A percentile compares a stretch with the other conserved stretches of the same genome.
These are phyloP conservation scores for Philopotamus ludificatus DNA, from an alignment of 1,140 invertebrate species.

Conservation along the genomic window DNA sequence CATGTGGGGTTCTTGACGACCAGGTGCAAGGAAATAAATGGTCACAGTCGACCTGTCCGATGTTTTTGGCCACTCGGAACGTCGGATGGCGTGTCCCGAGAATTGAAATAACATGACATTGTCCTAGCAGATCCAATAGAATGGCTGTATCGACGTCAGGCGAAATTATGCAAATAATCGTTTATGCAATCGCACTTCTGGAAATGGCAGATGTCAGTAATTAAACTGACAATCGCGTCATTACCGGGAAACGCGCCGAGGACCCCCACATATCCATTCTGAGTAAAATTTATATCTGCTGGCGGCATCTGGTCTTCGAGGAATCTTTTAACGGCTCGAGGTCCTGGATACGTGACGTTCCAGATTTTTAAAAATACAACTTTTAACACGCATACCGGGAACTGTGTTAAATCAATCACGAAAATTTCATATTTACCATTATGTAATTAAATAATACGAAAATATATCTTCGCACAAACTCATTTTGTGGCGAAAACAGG, in stretches of 20 bases:
- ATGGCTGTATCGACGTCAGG: too few relatives aligned
- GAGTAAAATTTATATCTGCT: neutral
- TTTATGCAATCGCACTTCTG: neutral
- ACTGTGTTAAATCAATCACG: too few relatives aligned
- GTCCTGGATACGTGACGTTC: neutral
- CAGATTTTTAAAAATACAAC: too few relatives aligned
- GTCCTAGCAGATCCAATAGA: too few relatives aligned
- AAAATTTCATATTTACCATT: too few relatives aligned
- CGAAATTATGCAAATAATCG: neutral
- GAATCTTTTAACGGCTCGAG: neutral
- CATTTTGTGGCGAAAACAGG: too few relatives aligned
- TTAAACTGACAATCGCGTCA: neutral
- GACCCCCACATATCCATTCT: neutral
- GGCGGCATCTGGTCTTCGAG: conserved; percentile 10
- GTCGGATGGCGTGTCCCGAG: too few relatives aligned
- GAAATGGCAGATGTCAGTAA: neutral
- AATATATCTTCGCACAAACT: too few relatives aligned
- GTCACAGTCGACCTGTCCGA: conserved; percentile 11
- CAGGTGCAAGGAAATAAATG: conserved; percentile 15
- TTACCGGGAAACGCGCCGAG: neutral
- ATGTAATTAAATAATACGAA: too few relatives aligned
- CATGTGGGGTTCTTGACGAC: conserved; percentile 14
- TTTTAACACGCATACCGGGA: too few relatives aligned
- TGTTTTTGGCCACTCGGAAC: neutral
- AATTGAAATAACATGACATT: too few relatives aligned